phyloP scores from a whole-genome alignment of 2,888 invertebrate genomes.

The Gastracanthus pulcherrimus region DNA sequence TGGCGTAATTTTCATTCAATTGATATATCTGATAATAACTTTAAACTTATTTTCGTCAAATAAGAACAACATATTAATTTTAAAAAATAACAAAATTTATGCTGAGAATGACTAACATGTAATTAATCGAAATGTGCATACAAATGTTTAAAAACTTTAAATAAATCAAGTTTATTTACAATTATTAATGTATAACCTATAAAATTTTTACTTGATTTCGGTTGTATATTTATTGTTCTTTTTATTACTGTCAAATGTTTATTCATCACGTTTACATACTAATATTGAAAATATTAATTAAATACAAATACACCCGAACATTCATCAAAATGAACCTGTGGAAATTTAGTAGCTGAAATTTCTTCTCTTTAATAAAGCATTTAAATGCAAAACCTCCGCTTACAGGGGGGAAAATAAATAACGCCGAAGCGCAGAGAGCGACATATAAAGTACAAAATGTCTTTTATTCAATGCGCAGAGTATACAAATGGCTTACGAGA shows the following conservation, averaged over 20 bases:
- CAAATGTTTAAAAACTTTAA: no score
- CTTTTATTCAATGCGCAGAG: constrained; percentile 24
- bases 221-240: background rate
- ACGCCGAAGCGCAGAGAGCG: background rate
- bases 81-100: no score
- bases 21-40: no score
- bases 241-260: background rate
- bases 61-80: no score
- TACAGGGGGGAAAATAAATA: background rate
- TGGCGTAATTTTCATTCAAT: background rate
- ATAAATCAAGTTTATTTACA: background rate
- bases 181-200: background rate
- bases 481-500: constrained; percentile 31
- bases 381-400: background rate
- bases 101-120: no score
- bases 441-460: constrained; percentile 38
- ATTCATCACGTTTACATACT: background rate
- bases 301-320: background rate
- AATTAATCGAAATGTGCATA: no score
- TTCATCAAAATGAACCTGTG: background rate
- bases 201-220: background rate
- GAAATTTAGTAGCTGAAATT: background rate
- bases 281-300: background rate
- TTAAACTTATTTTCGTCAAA: no score
- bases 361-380: background rate